These are phyloP conservation scores for Trisateles emortualis DNA, from an alignment of 2,888 invertebrate genomes.

Conservation along the genomic window DNA sequence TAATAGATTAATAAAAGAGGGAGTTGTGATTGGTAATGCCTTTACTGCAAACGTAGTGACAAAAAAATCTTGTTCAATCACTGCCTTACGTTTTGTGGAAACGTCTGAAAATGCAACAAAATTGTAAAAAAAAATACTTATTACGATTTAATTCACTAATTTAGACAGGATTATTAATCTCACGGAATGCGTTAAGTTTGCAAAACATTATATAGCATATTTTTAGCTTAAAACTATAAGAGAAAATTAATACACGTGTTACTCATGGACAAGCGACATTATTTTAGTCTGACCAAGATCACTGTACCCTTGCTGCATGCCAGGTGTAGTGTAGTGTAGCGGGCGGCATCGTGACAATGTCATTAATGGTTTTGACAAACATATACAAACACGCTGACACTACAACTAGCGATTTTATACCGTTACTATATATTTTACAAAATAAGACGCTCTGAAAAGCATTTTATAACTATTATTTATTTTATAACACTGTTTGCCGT, in stretches of 20 bases:
- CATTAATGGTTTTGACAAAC: too few species aligned
- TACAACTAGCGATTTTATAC: too few species aligned
- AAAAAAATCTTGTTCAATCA: conserved; percentile 44
- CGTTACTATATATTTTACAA: too few species aligned
- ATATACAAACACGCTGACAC: too few species aligned
- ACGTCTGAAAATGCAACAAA: conserved; percentile 65
- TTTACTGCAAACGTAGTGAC: conserved; percentile 20
- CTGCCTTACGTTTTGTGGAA: conserved; percentile 62
- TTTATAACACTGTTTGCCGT: too few species aligned
- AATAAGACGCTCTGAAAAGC: too few species aligned
- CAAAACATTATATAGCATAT: conserved; percentile 38
- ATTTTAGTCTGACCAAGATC: neutral
- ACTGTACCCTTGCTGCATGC: neutral
- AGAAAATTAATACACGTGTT: conserved; percentile 28
- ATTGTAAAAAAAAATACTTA: conserved; percentile 46
- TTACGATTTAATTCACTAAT: conserved; percentile 30
- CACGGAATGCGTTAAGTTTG: conserved; percentile 41
- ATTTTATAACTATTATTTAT: too few species aligned
- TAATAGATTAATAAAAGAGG: neutral
- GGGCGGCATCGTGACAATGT: too few species aligned
- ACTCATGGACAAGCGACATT: conserved; percentile 24
- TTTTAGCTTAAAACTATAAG: conserved; percentile 50
- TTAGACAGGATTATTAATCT: conserved; percentile 36
- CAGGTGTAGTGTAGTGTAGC: too few species aligned
- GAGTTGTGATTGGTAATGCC: neutral